Evolutionary conservation across 2,113 vertebrate genomes (phyloP), one percentile per base, ranked within the genome.

Genomic region (Hemiscyllium ocellatum): DNA sequence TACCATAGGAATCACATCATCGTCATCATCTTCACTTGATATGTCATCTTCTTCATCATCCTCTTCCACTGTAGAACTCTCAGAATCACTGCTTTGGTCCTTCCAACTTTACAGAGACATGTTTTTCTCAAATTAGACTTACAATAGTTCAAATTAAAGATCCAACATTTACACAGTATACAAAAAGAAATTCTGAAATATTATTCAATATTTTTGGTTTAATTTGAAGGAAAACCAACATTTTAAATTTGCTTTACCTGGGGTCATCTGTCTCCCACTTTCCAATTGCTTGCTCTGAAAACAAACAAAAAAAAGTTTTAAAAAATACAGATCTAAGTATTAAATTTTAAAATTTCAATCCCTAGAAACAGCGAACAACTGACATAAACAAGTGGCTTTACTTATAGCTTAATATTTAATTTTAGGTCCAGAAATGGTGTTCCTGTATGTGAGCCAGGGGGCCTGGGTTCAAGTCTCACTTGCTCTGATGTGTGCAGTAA

Each of bases 21-120:
- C 15, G 37, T 89, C 93, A 70, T 89, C 93, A 70, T 94, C 93
- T 70, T 95, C 94, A 72, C 42, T 72, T 17, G 94, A 95, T 72
- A 52, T 13, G 72, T 52, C 69, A 72, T 47, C 42, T 50, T 72
- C 94, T 42, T 95, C 94, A 17, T 95, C 94, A 17, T 72, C 94
- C 68, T 95, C 94, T 52, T 95, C 94, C 52, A 19, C 22, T 52
- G 94, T 19, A 29, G 69, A 95, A 52, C 94, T 50, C 42, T 72
- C 42, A 95, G 66, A 47, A 50, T 29, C 94, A 52, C 20, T 20
- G 26, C 94, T 95, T 52, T 61, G 50, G 1, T 52, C 94, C 52
- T 95, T 70, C 69, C 26, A 70, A 95, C 94, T 95, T 29, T 47
- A 52, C 26, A 72, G 15, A 26, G 37, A 95, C 69, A 76, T 19